These are phyloP conservation scores for Acanthoscelides obtectus DNA, from an alignment of 2,888 invertebrate genomes.

Conservation along the genomic window DNA sequence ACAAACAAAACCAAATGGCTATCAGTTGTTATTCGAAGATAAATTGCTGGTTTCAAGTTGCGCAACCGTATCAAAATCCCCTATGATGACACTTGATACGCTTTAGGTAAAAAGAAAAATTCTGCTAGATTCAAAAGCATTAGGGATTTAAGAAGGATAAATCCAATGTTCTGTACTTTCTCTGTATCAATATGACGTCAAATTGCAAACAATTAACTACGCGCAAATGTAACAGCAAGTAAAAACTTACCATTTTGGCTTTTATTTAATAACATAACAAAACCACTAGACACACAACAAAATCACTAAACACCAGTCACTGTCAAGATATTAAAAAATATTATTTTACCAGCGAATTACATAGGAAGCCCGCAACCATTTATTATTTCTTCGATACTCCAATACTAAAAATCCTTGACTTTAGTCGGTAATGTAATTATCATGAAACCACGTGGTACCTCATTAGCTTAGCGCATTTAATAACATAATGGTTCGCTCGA, in stretches of 20 bases:
- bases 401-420: constrained; percentile 37
- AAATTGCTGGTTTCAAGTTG: neutral
- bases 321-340: neutral
- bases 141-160: neutral
- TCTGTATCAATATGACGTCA: neutral
- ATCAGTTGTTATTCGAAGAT: neutral
- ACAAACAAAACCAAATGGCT: neutral
- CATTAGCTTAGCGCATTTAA: constrained; percentile 22
- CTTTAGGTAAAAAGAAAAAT: neutral
- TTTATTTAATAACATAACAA: constrained; percentile 1
- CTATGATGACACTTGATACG: neutral
- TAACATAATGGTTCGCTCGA: neutral
- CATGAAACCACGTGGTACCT: constrained; percentile 37
- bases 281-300: neutral
- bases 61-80: neutral
- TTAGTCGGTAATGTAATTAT: constrained; percentile 33
- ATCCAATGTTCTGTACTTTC: neutral
- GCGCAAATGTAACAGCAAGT: neutral
- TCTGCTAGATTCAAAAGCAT: neutral
- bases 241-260: neutral
- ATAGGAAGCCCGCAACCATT: constrained; percentile 22
- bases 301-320: neutral
- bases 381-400: constrained; percentile 16
- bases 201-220: neutral
- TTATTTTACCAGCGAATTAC: constrained; percentile 7